Evolutionary conservation across 2,113 vertebrate genomes (phyloP), one percentile per base, ranked within the genome.

Genomic region (Datnioides undecimradiatus): DNA sequence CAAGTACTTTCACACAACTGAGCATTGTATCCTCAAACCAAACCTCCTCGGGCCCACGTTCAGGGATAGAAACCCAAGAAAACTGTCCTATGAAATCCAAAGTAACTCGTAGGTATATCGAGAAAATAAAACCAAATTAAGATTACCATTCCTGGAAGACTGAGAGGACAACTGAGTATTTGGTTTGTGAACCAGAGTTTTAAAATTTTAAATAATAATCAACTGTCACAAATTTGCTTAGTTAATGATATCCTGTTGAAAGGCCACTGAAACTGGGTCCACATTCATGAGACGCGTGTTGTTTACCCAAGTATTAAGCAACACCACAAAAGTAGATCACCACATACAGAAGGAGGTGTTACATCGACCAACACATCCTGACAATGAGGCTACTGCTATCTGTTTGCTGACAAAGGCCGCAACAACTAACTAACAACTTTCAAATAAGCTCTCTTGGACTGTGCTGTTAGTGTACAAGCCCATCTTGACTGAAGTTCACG

Each of bases 1-100:
- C 41, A 21, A 51, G 73, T 31, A 38, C 78, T 71, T 75, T 68
- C 41, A 73, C 66, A 79, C 80, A 72, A 31, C 46, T 1, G 8
- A 25, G 65, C n/a, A 8, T 1, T 51, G 66, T 38, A 0, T 66
- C 12, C 34, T 54, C n/a, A 51, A 80, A 65, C 38, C 67, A 21
- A 46, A 63, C 8, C 25, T 52, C 17, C 13, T 19, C 31, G 1
- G 65, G 33, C 38, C 9, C 63, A 45, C 8, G 16, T 54, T 63
- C 71, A 36, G 23, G 1, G 49, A 71, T 1, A 45, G 11, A 58
- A 41, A 65, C 72, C 23, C 12, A 19, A 31, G 46, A 9, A 81
- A 7, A 65, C 1, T 1, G 8, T 11, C 3, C 11, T 11, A 23
- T 16, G 14, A 57, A 46, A n/a, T n/a, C n/a, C n/a, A n/a, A 41